Evolutionary conservation across 2,113 vertebrate species (phyloP), one percentile per base, ranked within the genome.

Genomic region (Porphyrio hochstetteri): DNA sequence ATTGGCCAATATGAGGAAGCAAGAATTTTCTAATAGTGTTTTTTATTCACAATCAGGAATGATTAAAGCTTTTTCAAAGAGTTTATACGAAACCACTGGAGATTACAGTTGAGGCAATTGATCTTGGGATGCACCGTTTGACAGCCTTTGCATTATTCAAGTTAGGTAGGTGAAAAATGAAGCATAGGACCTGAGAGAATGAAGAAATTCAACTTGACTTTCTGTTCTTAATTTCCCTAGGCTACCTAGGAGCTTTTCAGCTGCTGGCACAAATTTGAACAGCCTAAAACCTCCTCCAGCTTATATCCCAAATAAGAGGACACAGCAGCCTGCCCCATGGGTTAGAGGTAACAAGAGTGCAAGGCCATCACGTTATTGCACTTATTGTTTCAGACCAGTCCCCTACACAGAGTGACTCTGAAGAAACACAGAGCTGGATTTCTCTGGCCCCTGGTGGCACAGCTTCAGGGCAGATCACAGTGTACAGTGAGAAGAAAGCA

Each of bases 321-420:
- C n/a, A 14, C 53, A 50, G 64, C 60, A 63, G 19, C 9, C 15
- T 38, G n/a, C n/a, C 59, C 44, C 35, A 15, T 17, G 35, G 15
- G 38, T 67, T 67, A 25, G 76, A 77, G 44, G 28, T 14, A 46
- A 56, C 21, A 65, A 28, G n/a, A 64, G 40, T 7, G 7, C 29
- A 28, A 92, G 44, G 31, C 55, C 0, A 0, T 81, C 42, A 12
- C 0, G 1, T 53, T 35, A 29, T 44, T 67, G n/a, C 4, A 2
- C 16, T 67, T 59, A 61, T 17, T 68, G 40, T 25, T 90, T 80
- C 59, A 20, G 42, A 56, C 16, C 27, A 59, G 48, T 76, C 13
- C 33, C 44, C 55, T 44, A 10, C 35, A 20, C 28, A 65, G 57
- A 60, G 28, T 11, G 33, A 38, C 50, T 85, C 35, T 28, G 33